Conservation (phyloP, 1,140 invertebrate genomes). For the Achroia grisella region DNA sequence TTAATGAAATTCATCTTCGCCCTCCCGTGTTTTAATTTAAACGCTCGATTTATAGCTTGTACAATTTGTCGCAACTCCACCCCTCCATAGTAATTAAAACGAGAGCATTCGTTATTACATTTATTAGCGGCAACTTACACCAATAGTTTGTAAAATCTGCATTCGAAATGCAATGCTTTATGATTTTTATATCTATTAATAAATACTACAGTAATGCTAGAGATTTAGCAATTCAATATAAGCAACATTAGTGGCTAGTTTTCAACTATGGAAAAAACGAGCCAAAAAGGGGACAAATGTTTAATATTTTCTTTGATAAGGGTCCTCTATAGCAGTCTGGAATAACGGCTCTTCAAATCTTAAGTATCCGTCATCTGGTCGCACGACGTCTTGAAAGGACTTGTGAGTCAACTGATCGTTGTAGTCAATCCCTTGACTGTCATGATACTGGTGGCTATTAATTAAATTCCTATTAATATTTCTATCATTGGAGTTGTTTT, state of each 20-base stretch:
- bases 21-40: slow-evolving; percentile 69
- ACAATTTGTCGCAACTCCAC: slow-evolving; percentile 63
- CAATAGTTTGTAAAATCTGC: slow-evolving; percentile 28
- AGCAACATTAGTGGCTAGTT: slow-evolving; percentile 17
- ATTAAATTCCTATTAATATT: slow-evolving; percentile 50
- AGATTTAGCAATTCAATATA: background rate
- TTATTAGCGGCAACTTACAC: slow-evolving; percentile 57
- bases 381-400: slow-evolving; percentile 44
- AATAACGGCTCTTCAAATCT: slow-evolving; percentile 65
- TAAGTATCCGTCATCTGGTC: slow-evolving; percentile 53
- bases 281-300: slow-evolving; percentile 13
- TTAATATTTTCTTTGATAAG: slow-evolving; percentile 63
- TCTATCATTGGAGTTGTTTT: slow-evolving; percentile 23
- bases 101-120: slow-evolving; percentile 51
- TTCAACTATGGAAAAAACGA: slow-evolving; percentile 15
- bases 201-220: slow-evolving; percentile 10
- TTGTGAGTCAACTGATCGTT: slow-evolving; percentile 53
- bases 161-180: slow-evolving; percentile 1
- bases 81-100: slow-evolving; percentile 58
- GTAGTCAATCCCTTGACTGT: slow-evolving; percentile 31
- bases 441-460: slow-evolving; percentile 70
- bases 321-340: slow-evolving; percentile 57
- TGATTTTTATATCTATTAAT: slow-evolving; percentile 12
- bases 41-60: slow-evolving; percentile 67
- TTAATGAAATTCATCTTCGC: slow-evolving; percentile 74